Evolutionary conservation across 2,113 vertebrate genomes (phyloP), one percentile per base, ranked within the genome.

Genomic region (Neoarius graeffei): DNA sequence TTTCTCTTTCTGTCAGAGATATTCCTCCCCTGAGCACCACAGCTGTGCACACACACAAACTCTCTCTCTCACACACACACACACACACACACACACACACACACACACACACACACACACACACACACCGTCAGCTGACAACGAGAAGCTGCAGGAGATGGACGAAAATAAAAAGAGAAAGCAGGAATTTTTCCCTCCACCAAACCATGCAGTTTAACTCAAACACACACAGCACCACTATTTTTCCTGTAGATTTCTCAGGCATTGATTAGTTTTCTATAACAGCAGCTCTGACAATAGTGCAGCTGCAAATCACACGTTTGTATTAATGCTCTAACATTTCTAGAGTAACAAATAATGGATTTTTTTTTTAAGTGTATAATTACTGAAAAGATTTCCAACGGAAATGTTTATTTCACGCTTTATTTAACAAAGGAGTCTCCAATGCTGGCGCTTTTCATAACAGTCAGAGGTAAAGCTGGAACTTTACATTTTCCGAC

Each of bases 81-180:
- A 76, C 42, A 76, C 35, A 76, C 30, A 71, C 30, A 17, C 17
- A 42, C 69, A 73, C 69, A 42, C 13, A 48, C 71, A 73, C 30
- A 74, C 71, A 74, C 35, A 74, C 69, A 71, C 14, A 19, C 30
- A 73, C 73, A 50, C 73, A 23, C 42, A 52, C 48, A 77, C 48
- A 25, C 74, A 76, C 48, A 77, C 35, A 50, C 86, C 86, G 88
- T 90, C 90, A 92, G 83, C 88, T 93, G 91, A 92, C 92, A 92
- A 84, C 19, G 52, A 56, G 67, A 69, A 89, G 81, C 90, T 90
- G 93, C 82, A 84, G 48, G 80, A 85, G 77, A 59, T 54, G 48
- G 52, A 82, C 42, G 80, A 50, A 82, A 87, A 57, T 56, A 56
- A 48, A 83, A 52, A n/a, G 59, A 76, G 6, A 57, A 56, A 64